phyloP scores from a whole-genome alignment of 2,797 vertebrate genomes.

The Rhabdomys pumilio region DNA sequence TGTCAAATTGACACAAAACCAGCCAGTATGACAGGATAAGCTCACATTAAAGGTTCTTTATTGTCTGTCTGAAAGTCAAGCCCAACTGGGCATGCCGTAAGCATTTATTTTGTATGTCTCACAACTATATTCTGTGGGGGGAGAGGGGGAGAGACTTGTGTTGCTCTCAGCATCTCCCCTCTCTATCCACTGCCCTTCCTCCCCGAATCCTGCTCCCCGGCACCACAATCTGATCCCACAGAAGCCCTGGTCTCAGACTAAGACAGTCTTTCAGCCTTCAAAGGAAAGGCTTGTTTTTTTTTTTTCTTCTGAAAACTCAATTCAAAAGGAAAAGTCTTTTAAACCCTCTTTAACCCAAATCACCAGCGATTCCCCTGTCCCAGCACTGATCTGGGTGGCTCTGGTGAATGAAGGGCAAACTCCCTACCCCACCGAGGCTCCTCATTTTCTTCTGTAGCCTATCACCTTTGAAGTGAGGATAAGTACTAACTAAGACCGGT shows the following conservation, averaged over 20 bases:
- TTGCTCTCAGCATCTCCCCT: no score
- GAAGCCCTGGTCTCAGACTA: not conserved
- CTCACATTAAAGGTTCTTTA: not conserved
- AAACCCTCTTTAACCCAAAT: not conserved
- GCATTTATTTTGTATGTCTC: not conserved
- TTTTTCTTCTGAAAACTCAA: not conserved
- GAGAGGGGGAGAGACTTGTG: no score
- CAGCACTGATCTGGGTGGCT: not conserved
- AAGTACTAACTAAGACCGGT: constrained; percentile 67
- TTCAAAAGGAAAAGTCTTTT: not conserved
- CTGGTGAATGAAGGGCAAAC: not conserved
- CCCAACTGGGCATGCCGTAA: no score
- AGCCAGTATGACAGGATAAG: not conserved
- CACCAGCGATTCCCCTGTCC: rapidly evolving
- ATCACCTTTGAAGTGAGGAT: constrained; percentile 43
- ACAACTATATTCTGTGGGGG: not conserved
- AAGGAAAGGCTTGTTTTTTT: not conserved
- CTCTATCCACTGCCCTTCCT: not conserved
- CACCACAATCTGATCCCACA: not conserved
- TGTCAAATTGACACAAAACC: not conserved
- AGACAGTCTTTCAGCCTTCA: not conserved
- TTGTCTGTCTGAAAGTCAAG: not conserved
- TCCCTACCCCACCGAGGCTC: not conserved
- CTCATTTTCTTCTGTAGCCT: not conserved
- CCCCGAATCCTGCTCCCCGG: not conserved